Base-by-base conservation (phyloP, 2,888 invertebrate species). In the Drosophila anomelani region DNA sequence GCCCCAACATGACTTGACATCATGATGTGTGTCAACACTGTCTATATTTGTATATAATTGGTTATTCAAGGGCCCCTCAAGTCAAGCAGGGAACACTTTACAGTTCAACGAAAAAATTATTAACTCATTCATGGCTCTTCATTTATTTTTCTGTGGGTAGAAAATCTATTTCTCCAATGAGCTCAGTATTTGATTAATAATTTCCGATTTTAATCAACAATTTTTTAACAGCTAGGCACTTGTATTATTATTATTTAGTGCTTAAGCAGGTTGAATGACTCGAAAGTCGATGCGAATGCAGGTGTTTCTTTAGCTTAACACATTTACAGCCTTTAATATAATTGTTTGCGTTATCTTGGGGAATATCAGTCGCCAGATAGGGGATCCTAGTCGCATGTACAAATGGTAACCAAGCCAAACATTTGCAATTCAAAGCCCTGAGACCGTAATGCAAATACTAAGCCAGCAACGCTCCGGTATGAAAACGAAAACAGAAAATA, bases 181-280 rank as follows among this genome's bases (percentile, higher is more conserved):
- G 9, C 20, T 15, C 9, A 51, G 32, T 17, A 34, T 20, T 34
- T 20, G n/a, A 55, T 55, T 41, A 29, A 20, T 29, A 15, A 41
- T 41, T 41, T 55, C 12, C 12, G 20, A 41, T 32, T 32, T 23
- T 15, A 44, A 41, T 39, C 12, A 36, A 23, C 46, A 44, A 20
- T 13, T 23, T n/a, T 60, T 46, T 56, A 56, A 46, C 47, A 44
- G 62, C 55, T 13, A 26, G 32, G 32, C 32, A 49, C 49, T 49
- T 49, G 17, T 34, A 20, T 81, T 84, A 71, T 66, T 73, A 66
- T 57, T 46, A 64, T 66, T 71, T 44, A 54, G 32, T 66, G 63
- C 79, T 77, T 57, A 34, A 47, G 34, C 38, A 61, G 63, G 66
- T 70, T 78, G 66, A 66, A 67, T 71, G 78, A 72, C 78, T 78